A percentile compares a stretch with the other conserved stretches of the same genome.
phyloP scores from a whole-genome alignment of 2,888 invertebrate species.

The Epirrhoe tristata region DNA sequence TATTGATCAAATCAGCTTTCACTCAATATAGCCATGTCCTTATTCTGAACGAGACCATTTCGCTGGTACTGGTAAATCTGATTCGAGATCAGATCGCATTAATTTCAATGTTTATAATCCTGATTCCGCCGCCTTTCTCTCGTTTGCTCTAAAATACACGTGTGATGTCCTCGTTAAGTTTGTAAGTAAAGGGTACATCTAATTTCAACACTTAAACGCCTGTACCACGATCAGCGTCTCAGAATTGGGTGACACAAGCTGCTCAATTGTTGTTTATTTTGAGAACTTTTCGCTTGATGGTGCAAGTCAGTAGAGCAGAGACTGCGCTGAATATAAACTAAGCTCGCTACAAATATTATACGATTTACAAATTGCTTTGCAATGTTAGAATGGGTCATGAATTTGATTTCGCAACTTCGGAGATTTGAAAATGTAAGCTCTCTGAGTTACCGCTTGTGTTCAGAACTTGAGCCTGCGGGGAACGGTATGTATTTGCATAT shows the following conservation, averaged over 20 bases:
- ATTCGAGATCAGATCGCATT: conserved; percentile 43
- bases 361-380: conserved; percentile 41
- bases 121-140: conserved; percentile 41
- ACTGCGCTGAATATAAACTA: conserved; percentile 37
- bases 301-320: conserved; percentile 50
- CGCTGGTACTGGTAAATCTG: conserved; percentile 32
- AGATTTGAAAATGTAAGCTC: conserved; percentile 45
- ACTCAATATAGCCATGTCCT: conserved; percentile 53
- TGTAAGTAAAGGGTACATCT: conserved; percentile 44
- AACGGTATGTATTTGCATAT: conserved; percentile 75
- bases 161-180: conserved; percentile 37
- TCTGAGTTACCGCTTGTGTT: conserved; percentile 61
- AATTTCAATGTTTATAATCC: conserved; percentile 48
- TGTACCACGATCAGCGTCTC: conserved; percentile 45
- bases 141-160: conserved; percentile 32
- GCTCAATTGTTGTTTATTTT: conserved; percentile 70
- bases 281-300: conserved; percentile 54
- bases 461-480: conserved; percentile 60
- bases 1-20: conserved; percentile 52
- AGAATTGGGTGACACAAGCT: conserved; percentile 68
- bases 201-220: conserved; percentile 58
- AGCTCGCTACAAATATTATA: conserved; percentile 35
- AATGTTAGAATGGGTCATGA: conserved; percentile 39
- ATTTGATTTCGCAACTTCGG: conserved; percentile 42
- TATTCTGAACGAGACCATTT: conserved; percentile 47